Conservation (phyloP, 2,888 invertebrate genomes). For the Amorpha juglandis region DNA sequence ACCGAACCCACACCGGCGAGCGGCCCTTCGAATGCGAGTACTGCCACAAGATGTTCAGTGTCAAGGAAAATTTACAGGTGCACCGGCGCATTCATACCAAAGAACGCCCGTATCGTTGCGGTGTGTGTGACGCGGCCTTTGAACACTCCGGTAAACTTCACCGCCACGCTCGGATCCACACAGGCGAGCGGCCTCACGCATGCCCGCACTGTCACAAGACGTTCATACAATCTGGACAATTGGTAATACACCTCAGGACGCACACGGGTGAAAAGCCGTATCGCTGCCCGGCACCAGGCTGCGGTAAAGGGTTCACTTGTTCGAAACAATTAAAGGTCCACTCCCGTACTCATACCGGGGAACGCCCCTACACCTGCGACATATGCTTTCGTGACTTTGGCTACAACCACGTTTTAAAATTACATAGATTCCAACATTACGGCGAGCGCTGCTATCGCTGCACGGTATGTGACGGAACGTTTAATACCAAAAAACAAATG, state of each 20-base stretch:
- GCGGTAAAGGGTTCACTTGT: constrained; percentile 96
- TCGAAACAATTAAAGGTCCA: constrained; percentile 96
- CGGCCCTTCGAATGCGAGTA: constrained; percentile 96
- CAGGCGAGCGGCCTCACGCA: constrained; percentile 95
- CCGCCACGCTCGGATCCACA: constrained; percentile 95
- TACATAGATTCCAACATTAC: constrained; percentile 95
- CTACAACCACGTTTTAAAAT: constrained; percentile 94
- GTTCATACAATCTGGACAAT: constrained; percentile 95
- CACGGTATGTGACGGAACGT: constrained; percentile 95
- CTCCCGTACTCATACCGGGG: constrained; percentile 95
- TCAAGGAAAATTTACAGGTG: constrained; percentile 95
- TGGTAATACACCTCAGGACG: constrained; percentile 95
- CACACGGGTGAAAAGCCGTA: constrained; percentile 96
- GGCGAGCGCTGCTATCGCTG: constrained; percentile 97
- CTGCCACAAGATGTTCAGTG: constrained; percentile 96
- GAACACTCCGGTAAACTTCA: constrained; percentile 96
- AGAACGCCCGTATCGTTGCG: constrained; percentile 95
- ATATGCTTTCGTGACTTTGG: constrained; percentile 96
- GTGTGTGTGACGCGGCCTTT: constrained; percentile 94
- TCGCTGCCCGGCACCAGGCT: constrained; percentile 90
- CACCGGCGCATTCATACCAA: constrained; percentile 96
- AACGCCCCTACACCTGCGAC: constrained; percentile 95
- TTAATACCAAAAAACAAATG: constrained; percentile 95
- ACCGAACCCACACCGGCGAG: constrained; percentile 95
- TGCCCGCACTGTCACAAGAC: constrained; percentile 95